A percentile compares a stretch with the other conserved stretches of the same genome.
phyloP scores from a whole-genome alignment of 2,797 vertebrate species.

The Champsocephalus gunnari region DNA sequence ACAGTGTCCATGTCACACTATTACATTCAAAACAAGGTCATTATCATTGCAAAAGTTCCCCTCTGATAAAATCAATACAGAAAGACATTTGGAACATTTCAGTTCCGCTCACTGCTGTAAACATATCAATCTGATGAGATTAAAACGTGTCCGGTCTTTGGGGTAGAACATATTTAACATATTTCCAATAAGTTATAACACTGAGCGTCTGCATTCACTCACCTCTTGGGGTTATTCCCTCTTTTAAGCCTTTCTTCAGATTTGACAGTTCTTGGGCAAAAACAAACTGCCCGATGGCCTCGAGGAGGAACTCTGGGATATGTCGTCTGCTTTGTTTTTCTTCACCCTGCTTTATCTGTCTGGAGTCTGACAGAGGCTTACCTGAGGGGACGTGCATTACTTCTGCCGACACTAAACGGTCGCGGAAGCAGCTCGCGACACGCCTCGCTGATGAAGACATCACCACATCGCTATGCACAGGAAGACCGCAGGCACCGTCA shows the following conservation, averaged over 20 bases:
- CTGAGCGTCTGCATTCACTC: slow-evolving; percentile 53
- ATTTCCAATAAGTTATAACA: slow-evolving; percentile 40
- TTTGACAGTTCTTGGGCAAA: slow-evolving; percentile 72
- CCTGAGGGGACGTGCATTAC: slow-evolving; percentile 77
- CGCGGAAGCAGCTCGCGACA: slow-evolving; percentile 73
- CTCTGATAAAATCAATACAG: slow-evolving; percentile 8
- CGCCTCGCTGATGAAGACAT: slow-evolving; percentile 70
- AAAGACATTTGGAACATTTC: background rate
- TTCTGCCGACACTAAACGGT: slow-evolving; percentile 67
- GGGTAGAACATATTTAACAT: slow-evolving; percentile 32
- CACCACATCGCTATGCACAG: slow-evolving; percentile 76
- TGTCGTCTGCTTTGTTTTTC: slow-evolving; percentile 72
- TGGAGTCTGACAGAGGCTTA: slow-evolving; percentile 77
- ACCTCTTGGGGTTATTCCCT: slow-evolving; percentile 58
- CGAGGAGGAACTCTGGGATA: slow-evolving; percentile 64
- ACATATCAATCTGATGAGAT: slow-evolving; percentile 24
- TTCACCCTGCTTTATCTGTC: slow-evolving; percentile 74
- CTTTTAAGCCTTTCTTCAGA: slow-evolving; percentile 50
- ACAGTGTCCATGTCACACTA: slow-evolving; percentile 45
- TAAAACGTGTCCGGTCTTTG: slow-evolving; percentile 8
- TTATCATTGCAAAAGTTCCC: slow-evolving; percentile 28
- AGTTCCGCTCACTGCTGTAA: background rate
- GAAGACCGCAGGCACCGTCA: slow-evolving; percentile 70
- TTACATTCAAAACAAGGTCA: slow-evolving; percentile 63
- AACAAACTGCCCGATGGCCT: slow-evolving; percentile 66